These are phyloP conservation scores for Parelbella ahira DNA, from an alignment of 2,888 invertebrate genomes.

Conservation along the genomic window DNA sequence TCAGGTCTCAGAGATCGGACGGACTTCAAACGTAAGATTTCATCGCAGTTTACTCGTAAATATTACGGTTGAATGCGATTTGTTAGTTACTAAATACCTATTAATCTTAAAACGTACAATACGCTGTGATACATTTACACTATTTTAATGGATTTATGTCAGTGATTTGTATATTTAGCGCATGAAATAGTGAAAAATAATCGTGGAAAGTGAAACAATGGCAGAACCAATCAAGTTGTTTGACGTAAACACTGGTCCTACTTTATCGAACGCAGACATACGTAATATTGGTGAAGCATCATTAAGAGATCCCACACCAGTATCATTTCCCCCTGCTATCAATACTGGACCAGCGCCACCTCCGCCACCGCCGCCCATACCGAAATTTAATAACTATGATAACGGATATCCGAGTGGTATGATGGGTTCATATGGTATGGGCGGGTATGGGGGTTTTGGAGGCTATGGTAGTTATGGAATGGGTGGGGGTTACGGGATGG, in stretches of 20 bases:
- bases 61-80: no score
- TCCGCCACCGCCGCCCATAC: constrained; percentile 44
- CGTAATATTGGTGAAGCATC: constrained; percentile 36
- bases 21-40: no score
- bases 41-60: no score
- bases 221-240: constrained; percentile 54
- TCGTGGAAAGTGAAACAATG: constrained; percentile 46
- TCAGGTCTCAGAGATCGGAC: no score
- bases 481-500: constrained; percentile 44
- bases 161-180: no score
- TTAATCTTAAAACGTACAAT: no score
- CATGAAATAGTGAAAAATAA: no score
- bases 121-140: no score
- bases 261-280: constrained; percentile 47
- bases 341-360: constrained; percentile 51
- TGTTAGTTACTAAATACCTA: no score
- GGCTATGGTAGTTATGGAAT: constrained; percentile 38
- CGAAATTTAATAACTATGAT: constrained; percentile 1
- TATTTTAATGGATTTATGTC: no score
- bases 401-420: constrained; percentile 47
- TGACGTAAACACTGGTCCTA: constrained; percentile 47
- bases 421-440: constrained; percentile 44
- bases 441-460: constrained; percentile 40
- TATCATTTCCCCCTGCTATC: constrained; percentile 38
- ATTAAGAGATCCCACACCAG: constrained; percentile 51